Evolutionary conservation across 2,888 invertebrate species (phyloP).

Genomic region (Flabesymbios commensalis): DNA sequence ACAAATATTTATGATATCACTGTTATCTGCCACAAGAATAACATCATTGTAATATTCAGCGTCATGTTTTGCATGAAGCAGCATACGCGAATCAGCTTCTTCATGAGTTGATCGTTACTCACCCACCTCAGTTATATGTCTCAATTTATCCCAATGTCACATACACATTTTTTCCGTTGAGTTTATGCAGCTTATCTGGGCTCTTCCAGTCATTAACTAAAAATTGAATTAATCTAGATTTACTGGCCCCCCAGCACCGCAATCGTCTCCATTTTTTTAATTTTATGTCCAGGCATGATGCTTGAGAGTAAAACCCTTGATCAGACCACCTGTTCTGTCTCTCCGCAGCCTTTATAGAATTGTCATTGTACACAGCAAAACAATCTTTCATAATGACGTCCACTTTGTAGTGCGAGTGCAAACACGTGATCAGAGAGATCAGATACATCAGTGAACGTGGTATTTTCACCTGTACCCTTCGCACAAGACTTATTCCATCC

Average conservation of each 20-base stretch:
- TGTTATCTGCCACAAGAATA: constrained; percentile 25
- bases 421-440: too few relatives aligned
- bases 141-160: constrained; percentile 26
- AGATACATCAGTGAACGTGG: constrained; percentile 22
- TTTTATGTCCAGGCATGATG: constrained; percentile 20
- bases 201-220: constrained; percentile 19
- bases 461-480: constrained; percentile 22
- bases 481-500: constrained; percentile 27
- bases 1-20: constrained; percentile 26
- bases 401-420: too few relatives aligned
- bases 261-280: constrained; percentile 23
- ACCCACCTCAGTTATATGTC: constrained; percentile 8
- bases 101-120: constrained; percentile 21
- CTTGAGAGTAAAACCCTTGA: constrained; percentile 11
- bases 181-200: constrained; percentile 3
- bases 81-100: constrained; percentile 29
- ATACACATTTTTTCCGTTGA: constrained; percentile 20
- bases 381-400: too few relatives aligned
- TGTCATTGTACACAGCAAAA: constrained; percentile 26
- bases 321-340: constrained; percentile 14
- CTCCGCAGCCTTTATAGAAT: constrained; percentile 27
- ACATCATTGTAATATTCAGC: constrained; percentile 5
- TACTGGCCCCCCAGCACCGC: background rate
- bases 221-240: constrained; percentile 20
- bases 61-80: constrained; percentile 24